Evolutionary conservation across 2,113 vertebrate species (phyloP).

Genomic region (Panthera leo): DNA sequence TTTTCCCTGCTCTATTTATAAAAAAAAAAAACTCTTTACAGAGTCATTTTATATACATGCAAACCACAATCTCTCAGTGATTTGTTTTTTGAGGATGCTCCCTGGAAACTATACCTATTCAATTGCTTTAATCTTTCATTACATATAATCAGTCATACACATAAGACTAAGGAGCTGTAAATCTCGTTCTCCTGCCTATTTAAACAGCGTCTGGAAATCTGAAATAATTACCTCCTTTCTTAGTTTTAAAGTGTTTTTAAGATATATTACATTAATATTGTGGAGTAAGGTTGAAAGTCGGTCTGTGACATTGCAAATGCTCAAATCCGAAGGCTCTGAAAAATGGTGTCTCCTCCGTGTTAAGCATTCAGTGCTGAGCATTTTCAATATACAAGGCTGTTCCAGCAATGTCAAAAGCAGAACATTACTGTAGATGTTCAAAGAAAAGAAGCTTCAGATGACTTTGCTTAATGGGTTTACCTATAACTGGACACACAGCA

Average conservation of each 20-base stretch:
- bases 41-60: constrained; percentile 62
- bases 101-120: constrained; percentile 59
- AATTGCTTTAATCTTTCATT: constrained; percentile 73
- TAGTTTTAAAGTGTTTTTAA: background rate
- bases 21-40: background rate
- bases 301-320: background rate
- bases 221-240: constrained; percentile 32
- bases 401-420: background rate
- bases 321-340: background rate
- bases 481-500: background rate
- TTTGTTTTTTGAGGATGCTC: constrained; percentile 24
- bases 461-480: background rate
- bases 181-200: constrained; percentile 61
- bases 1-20: background rate
- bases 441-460: background rate
- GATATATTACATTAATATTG: background rate
- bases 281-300: background rate
- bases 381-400: background rate
- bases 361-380: background rate
- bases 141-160: background rate
- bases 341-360: background rate
- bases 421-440: background rate
- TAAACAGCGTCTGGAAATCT: constrained; percentile 60
- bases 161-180: constrained; percentile 11
- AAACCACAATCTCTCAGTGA: constrained; percentile 52